These are phyloP conservation scores for Drosophila arawakana DNA, from an alignment of 1,140 invertebrate species.

Conservation along the genomic window DNA sequence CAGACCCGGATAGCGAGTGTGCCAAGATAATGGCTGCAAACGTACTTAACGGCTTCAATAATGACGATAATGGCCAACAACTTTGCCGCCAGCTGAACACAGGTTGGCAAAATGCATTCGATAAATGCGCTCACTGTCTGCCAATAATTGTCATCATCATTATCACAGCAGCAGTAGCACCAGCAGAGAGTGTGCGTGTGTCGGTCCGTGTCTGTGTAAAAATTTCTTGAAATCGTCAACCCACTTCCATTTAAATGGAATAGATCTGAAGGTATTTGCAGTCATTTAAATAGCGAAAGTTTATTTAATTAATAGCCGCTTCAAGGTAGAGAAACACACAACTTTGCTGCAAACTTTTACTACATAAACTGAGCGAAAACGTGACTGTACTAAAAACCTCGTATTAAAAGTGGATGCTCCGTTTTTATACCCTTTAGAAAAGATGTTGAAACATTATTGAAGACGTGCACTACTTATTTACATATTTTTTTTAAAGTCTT, in stretches of 20 bases:
- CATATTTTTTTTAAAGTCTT: background rate
- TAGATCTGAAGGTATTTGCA: conserved; percentile 9
- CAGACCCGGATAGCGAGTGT: conserved; percentile 1
- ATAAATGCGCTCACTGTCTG: conserved; percentile 49
- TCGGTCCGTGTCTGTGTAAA: conserved; percentile 10
- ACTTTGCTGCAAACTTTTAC: background rate
- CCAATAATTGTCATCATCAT: conserved; percentile 73
- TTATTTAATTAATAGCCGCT: conserved; percentile 20
- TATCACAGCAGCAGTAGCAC: conserved; percentile 13
- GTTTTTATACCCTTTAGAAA: no score
- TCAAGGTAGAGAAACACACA: background rate
- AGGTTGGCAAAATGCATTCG: conserved; percentile 76
- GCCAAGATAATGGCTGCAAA: conserved; percentile 68
- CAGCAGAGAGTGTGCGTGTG: background rate
- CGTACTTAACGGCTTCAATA: conserved; percentile 80
- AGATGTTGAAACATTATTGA: no score
- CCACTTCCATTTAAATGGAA: conserved; percentile 2
- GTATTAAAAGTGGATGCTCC: no score
- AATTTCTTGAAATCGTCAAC: conserved; percentile 20
- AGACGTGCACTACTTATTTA: background rate
- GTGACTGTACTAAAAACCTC: background rate
- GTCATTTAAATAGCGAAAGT: conserved; percentile 3
- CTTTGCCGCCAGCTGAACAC: conserved; percentile 36
- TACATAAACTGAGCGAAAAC: background rate
- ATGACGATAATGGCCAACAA: conserved; percentile 76